Evolutionary conservation across 2,113 vertebrate species (phyloP).

Genomic region (Melanerpes aurifrons): DNA sequence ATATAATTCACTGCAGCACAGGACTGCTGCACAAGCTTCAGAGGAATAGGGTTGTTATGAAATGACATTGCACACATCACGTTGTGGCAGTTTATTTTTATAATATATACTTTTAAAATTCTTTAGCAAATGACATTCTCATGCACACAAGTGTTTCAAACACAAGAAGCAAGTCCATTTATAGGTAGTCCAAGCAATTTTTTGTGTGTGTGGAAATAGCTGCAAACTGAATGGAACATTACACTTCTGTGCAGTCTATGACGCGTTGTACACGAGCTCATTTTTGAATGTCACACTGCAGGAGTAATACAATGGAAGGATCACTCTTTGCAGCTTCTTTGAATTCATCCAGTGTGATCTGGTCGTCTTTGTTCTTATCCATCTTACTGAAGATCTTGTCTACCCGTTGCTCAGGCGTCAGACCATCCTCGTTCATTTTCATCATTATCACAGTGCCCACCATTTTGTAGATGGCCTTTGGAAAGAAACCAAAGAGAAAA

Average conservation of each 20-base stretch:
- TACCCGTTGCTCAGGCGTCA: conserved; percentile 95
- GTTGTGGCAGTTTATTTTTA: conserved; percentile 90
- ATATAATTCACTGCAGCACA: conserved; percentile 85
- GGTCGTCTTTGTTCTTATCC: conserved; percentile 99
- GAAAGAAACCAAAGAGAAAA: conserved; percentile 33
- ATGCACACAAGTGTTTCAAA: conserved; percentile 99
- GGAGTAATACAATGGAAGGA: conserved; percentile 98
- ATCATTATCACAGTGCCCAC: conserved; percentile 99
- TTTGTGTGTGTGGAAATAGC: conserved; percentile 82
- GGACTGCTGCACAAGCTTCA: conserved; percentile 90
- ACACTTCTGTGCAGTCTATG: conserved; percentile 93
- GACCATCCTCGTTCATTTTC: conserved; percentile 99
- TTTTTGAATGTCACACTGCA: conserved; percentile 99
- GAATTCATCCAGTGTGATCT: conserved; percentile 98
- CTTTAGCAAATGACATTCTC: conserved; percentile 99
- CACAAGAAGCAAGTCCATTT: conserved; percentile 99
- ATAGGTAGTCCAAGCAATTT: conserved; percentile 98
- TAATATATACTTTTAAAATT: conserved; percentile 90
- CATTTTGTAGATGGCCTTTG: conserved; percentile 99
- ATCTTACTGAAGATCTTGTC: conserved; percentile 99
- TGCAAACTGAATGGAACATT: conserved; percentile 99
- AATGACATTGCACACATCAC: conserved; percentile 94
- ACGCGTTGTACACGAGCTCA: conserved; percentile 79
- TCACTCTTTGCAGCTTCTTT: conserved; percentile 99
- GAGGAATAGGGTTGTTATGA: conserved; percentile 82